Conservation (phyloP, 2,113 vertebrate genomes). For the Phrynosoma platyrhinos region DNA sequence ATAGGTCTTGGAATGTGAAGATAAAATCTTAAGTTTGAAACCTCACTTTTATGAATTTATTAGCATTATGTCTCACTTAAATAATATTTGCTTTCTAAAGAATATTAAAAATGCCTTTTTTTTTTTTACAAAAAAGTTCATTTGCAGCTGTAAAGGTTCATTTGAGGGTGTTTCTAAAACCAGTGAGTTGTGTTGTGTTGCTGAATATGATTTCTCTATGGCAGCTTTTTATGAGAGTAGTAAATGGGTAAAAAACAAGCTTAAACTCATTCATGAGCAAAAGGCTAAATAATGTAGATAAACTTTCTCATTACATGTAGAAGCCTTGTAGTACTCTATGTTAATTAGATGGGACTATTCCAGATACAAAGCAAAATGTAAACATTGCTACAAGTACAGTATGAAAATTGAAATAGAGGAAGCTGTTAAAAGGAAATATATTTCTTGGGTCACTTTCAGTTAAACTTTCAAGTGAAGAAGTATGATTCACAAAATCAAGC, state of each 20-base stretch:
- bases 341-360: background rate
- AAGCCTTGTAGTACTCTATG: background rate
- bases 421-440: background rate
- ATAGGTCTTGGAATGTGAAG: background rate
- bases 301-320: background rate
- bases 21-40: background rate
- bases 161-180: background rate
- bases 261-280: background rate
- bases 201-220: background rate
- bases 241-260: background rate
- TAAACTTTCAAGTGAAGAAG: background rate
- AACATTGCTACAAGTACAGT: background rate
- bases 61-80: background rate
- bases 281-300: background rate
- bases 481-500: background rate
- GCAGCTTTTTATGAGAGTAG: background rate
- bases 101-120: background rate
- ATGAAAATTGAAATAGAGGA: background rate
- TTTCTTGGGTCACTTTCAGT: fast-evolving
- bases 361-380: background rate
- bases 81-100: background rate
- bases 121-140: background rate
- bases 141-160: background rate
- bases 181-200: background rate
- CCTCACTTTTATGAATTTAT: background rate